Base-by-base conservation (phyloP, 2,888 invertebrate genomes). In the Meliscaeva auricollis region DNA sequence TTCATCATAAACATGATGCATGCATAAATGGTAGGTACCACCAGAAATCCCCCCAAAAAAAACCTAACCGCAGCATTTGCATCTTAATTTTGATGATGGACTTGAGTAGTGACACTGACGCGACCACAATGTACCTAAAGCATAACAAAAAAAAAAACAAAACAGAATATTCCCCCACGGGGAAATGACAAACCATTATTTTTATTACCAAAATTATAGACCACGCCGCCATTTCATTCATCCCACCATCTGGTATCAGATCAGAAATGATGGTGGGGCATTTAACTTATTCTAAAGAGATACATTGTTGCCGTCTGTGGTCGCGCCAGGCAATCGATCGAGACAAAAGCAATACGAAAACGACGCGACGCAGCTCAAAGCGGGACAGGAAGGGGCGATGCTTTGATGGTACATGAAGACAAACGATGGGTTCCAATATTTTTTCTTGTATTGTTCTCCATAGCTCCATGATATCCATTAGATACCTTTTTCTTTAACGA, bases 171-270 rank as follows among this genome's bases (percentile, higher is more conserved):
- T 52, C 60, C 60, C 77, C 30, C 32, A 66, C n/a, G 20, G 77
- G 48, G 22, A 84, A 75, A 79, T 78, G 78, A 83, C 78, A 70
- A 70, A 78, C 75, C 8, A 60, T 66, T 75, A 52, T 58, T 74
- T 84, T 84, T 66, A 84, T 75, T 78, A 79, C 75, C 74, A 58
- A 84, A 84, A 84, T 84, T 79, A 84, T 78, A 78, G 74, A 58
- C 78, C 74, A 48, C 8, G 15, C 41, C 76, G 58, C 70, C 64
- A 58, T 70, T 70, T 76, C 44, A 50, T 66, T 48, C 69, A 38
- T 74, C 74, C 69, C 77, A 68, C 77, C 62, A 58, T 62, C 75
- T 75, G 70, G 30, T 46, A 44, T 46, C 15, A 26, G 30, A 20
- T 20, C 15, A 13, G 11, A n/a, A n/a, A 50, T 41, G 38, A 52